These are phyloP conservation scores for Malacoctenus gilli DNA, from an alignment of 2,797 vertebrate species.

Conservation along the genomic window DNA sequence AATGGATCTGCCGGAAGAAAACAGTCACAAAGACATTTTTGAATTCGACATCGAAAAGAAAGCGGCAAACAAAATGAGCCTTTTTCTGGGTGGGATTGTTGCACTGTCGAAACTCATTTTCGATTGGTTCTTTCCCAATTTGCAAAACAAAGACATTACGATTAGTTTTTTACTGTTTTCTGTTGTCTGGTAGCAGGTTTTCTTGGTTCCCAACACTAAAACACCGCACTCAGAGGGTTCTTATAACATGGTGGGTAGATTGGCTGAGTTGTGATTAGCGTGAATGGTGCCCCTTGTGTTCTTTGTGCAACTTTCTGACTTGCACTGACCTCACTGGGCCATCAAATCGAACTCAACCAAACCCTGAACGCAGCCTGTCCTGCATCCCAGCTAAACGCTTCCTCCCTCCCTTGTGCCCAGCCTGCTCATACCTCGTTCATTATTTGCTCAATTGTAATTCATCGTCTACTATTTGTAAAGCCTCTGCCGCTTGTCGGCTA, in stretches of 20 bases:
- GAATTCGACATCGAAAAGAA: conserved; percentile 21
- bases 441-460: conserved; percentile 58
- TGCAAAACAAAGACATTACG: conserved; percentile 13
- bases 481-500: conserved; percentile 53
- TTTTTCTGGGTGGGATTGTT: no score
- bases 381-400: no score
- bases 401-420: neutral
- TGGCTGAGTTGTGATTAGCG: no score
- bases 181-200: conserved; percentile 11
- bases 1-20: conserved; percentile 9
- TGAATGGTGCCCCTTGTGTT: neutral
- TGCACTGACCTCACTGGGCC: neutral
- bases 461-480: conserved; percentile 54
- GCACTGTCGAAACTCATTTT: conserved; percentile 9
- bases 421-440: conserved; percentile 15
- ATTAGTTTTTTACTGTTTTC: conserved; percentile 17
- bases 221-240: conserved; percentile 14
- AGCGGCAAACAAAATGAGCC: conserved; percentile 3
- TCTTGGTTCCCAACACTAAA: conserved; percentile 13
- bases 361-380: no score
- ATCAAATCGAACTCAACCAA: conserved; percentile 13
- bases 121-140: conserved; percentile 10
- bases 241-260: neutral
- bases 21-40: conserved; percentile 29
- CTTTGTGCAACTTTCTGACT: neutral